Conservation (phyloP, 2,888 invertebrate genomes). For the Ceriagrion tenellum region DNA sequence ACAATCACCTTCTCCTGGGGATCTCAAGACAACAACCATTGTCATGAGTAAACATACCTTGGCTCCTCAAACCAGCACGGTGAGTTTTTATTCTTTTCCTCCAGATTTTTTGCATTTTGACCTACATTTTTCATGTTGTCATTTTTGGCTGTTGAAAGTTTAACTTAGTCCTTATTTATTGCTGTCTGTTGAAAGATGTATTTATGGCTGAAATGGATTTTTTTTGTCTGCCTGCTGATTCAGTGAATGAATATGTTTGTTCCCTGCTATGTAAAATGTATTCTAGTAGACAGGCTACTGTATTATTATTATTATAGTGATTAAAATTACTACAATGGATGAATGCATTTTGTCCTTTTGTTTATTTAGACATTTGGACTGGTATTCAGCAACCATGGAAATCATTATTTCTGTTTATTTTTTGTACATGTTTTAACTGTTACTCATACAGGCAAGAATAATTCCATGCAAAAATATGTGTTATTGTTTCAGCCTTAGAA, state of each 20-base stretch:
- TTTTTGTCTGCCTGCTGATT: background rate
- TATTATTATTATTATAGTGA: background rate
- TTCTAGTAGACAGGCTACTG: background rate
- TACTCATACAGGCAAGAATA: background rate
- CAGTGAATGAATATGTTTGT: background rate
- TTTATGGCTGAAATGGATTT: background rate
- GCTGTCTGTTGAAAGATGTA: background rate
- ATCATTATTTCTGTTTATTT: background rate
- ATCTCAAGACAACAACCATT: slow-evolving; percentile 92
- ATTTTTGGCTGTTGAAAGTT: background rate
- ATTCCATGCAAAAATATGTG: background rate
- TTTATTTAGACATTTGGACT: background rate
- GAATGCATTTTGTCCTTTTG: background rate
- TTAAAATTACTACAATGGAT: background rate
- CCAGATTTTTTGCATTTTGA: background rate
- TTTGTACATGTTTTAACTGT: background rate
- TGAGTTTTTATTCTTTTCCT: slow-evolving; percentile 77
- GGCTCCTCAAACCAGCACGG: slow-evolving; percentile 84
- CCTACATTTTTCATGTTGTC: background rate
- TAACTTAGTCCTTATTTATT: background rate
- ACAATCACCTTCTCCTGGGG: slow-evolving; percentile 79
- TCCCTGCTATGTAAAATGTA: background rate
- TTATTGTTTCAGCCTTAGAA: background rate
- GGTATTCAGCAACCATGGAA: background rate
- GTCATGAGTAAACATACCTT: slow-evolving; percentile 96